Evolutionary conservation across 2,797 vertebrate genomes (phyloP).

Genomic region (Chiloscyllium punctatum): DNA sequence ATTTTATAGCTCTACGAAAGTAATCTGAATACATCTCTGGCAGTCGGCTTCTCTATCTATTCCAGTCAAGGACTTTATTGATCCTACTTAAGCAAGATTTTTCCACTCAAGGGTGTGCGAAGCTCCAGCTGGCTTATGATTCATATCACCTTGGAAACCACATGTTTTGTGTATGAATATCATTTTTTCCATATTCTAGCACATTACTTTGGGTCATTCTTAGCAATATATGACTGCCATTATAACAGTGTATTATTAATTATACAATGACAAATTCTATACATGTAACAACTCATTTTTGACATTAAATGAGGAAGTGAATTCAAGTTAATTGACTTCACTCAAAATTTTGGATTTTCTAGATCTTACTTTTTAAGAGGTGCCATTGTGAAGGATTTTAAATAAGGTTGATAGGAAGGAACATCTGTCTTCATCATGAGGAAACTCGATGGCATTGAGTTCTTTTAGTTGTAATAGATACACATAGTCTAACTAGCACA

Average conservation of each 20-base stretch:
- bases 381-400: neutral
- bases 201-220: neutral
- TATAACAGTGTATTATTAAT: neutral
- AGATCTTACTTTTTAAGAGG: neutral
- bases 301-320: neutral
- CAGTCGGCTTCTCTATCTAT: neutral
- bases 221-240: neutral
- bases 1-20: neutral
- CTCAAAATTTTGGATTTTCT: neutral
- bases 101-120: neutral
- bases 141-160: constrained; percentile 19
- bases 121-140: neutral
- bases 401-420: neutral
- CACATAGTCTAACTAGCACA: neutral
- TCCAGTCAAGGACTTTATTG: neutral
- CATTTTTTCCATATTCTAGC: neutral
- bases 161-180: neutral
- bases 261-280: neutral
- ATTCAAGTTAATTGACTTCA: neutral
- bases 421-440: neutral
- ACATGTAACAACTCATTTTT: neutral
- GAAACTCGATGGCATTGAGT: neutral
- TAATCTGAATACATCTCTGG: neutral
- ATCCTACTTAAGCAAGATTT: neutral
- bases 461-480: neutral